phyloP scores from a whole-genome alignment of 1,140 invertebrate genomes.

The Dinothrombium tinctorium region DNA sequence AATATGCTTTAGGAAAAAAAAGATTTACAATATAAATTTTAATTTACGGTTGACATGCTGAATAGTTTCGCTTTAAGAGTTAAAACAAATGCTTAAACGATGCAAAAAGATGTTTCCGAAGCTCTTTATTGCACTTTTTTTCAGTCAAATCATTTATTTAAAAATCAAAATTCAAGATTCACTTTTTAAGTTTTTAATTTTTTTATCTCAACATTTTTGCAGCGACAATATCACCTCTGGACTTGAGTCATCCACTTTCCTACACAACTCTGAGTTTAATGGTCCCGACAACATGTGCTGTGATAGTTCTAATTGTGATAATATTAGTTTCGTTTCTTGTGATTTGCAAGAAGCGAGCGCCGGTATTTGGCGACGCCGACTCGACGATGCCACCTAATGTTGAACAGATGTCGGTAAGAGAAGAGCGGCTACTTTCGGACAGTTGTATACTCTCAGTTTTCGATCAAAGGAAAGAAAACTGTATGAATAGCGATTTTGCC shows the following conservation, averaged over 20 bases:
- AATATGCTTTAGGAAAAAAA: too few species aligned
- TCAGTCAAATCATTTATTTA: too few species aligned
- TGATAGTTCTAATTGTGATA: slow-evolving; percentile 5
- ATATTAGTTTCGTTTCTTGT: background rate
- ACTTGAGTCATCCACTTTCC: background rate
- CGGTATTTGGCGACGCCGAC: background rate
- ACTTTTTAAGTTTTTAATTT: background rate
- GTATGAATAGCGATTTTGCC: background rate
- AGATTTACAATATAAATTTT: too few species aligned
- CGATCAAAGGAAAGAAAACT: background rate
- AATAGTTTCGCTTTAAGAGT: too few species aligned
- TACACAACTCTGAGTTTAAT: background rate
- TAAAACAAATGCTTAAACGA: too few species aligned
- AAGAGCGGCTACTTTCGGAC: background rate
- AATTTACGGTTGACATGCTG: too few species aligned
- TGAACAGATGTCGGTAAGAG: background rate
- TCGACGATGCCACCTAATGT: background rate
- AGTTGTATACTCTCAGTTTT: background rate
- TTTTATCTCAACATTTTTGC: background rate
- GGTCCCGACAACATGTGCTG: slow-evolving; percentile 4
- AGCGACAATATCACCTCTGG: slow-evolving; percentile 4
- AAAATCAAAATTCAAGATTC: background rate
- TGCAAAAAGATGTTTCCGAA: too few species aligned
- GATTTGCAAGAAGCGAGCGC: background rate
- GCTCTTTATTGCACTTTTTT: background rate